Evolutionary conservation across 2,888 invertebrate species (phyloP), one percentile per base, ranked within the genome.

Genomic region (Diachrysia chrysitis): DNA sequence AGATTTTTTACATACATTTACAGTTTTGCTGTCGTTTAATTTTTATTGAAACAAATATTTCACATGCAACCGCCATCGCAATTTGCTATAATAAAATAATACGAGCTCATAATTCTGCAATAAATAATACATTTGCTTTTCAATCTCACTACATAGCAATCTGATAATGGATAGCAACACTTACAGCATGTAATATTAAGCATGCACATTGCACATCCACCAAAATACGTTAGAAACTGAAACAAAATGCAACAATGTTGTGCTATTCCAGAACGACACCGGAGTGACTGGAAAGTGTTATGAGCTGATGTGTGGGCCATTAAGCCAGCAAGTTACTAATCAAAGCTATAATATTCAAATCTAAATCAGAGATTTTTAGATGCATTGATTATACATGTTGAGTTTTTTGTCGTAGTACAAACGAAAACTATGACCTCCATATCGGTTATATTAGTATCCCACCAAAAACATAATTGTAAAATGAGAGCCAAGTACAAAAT

Each of bases 231-330:
- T 54, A 7, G 46, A 32, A 55, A 61, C 55, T 58, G 59, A 58
- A 57, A 66, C 55, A 66, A 66, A 69, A 66, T 25, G 75, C 68
- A 75, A 79, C 82, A 71, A 48, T 60, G 80, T 81, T 58, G 60
- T 53, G 32, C 60, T 58, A 54, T 17, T 42, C 29, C 35, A 55
- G 54, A 66, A 60, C 55, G 56, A 56, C 35, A 56, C 66, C 17
- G 35, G 17, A 71, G 74, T 77, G 69, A 70, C 77, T 66, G 61
- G 54, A 69, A 66, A 68, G 58, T 58, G 32, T 57, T 71, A 75
- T 63, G 66, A 71, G 64, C 14, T 71, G 51, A 61, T 17, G 46
- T 17, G 4, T 12, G 35, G 66, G 80, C 75, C 58, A 35, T 21
- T 19, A 59, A 53, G 48, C 19, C 21, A 62, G 76, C 71, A 76